A percentile compares a stretch with the other conserved stretches of the same genome.
Evolutionary conservation across 2,113 vertebrate genomes (phyloP).

Genomic region (Callaeas wilsoni): DNA sequence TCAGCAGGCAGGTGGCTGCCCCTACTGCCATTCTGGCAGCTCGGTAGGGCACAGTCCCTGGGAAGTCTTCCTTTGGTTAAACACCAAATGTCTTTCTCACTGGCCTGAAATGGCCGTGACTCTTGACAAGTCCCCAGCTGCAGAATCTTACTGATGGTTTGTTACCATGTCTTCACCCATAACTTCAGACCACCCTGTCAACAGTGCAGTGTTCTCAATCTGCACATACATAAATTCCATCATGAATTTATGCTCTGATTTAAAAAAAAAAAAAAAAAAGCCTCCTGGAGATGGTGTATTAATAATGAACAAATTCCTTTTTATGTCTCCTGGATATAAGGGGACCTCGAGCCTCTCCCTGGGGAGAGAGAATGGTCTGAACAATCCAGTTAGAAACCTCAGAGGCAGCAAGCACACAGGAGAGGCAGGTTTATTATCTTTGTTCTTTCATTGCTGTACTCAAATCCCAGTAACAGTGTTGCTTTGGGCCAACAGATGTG

Average conservation of each 20-base stretch:
- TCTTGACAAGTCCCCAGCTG: not conserved
- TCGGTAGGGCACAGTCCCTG: not conserved
- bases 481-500: not conserved
- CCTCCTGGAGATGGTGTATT: not conserved
- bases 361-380: not conserved
- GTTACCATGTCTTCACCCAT: not conserved
- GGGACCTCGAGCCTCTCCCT: not conserved
- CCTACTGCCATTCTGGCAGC: not conserved
- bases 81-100: not conserved
- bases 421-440: not conserved
- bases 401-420: not conserved
- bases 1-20: not conserved
- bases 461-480: not conserved
- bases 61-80: not conserved
- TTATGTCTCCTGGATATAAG: constrained; percentile 10
- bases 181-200: rapidly evolving
- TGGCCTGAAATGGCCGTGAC: not conserved
- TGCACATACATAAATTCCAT: not conserved
- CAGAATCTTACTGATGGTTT: not conserved
- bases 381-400: not conserved
- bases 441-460: not conserved
- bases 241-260: not conserved
- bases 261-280: not conserved
- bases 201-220: rapidly evolving
- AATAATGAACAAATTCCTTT: constrained; percentile 28